Evolutionary conservation across 2,113 vertebrate genomes (phyloP).

Genomic region (Carlito syrichta): DNA sequence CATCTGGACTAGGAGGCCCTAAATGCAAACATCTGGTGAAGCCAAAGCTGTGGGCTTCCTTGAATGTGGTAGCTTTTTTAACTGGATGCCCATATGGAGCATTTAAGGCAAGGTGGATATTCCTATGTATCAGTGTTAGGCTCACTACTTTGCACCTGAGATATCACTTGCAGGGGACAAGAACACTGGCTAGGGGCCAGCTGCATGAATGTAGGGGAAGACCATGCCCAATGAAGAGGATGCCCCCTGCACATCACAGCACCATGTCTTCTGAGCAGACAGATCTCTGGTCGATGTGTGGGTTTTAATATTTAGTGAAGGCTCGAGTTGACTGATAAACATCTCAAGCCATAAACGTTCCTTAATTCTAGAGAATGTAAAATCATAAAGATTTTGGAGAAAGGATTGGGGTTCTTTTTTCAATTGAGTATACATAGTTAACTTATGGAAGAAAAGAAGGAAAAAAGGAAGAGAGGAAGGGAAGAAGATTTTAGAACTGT

Average conservation of each 20-base stretch:
- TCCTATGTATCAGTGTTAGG: background rate
- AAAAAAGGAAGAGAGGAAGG: too few relatives aligned
- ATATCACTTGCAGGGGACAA: too few relatives aligned
- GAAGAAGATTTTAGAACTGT: background rate
- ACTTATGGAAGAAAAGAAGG: background rate
- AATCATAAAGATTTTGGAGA: background rate
- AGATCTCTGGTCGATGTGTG: background rate
- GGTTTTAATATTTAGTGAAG: background rate
- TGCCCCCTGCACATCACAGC: rapidly evolving
- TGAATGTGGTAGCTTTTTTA: background rate
- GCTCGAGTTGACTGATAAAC: background rate
- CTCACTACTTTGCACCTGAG: background rate
- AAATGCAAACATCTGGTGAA: background rate
- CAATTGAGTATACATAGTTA: background rate
- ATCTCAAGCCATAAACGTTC: background rate
- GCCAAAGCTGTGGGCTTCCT: background rate
- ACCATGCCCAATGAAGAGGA: background rate
- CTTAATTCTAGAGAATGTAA: background rate
- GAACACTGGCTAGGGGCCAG: background rate
- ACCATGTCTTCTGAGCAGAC: background rate
- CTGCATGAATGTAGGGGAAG: background rate
- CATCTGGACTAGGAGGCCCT: background rate
- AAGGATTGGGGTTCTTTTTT: background rate
- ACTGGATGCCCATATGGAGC: too few relatives aligned
- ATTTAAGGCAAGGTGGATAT: background rate